Conservation (phyloP, 1,140 invertebrate species). For the Drosophila ananassae region DNA sequence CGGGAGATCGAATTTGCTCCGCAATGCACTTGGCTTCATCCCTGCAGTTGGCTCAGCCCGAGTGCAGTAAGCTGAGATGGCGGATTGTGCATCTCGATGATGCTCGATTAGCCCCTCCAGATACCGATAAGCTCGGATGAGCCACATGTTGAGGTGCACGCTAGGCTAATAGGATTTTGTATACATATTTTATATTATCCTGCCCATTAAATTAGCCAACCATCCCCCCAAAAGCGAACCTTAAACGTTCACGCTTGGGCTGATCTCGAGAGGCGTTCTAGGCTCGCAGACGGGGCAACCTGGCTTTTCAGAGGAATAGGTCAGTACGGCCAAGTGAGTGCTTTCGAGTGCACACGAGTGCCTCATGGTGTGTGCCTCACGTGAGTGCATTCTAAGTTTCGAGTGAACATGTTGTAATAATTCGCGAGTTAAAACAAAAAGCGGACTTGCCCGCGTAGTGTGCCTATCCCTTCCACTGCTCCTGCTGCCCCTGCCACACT, state of each 20-base stretch:
- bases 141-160: neutral
- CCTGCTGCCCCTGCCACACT: slow-evolving; percentile 10
- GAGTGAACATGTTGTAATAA: slow-evolving; percentile 58
- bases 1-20: slow-evolving; percentile 63
- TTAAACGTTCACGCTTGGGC: slow-evolving; percentile 61
- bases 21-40: slow-evolving; percentile 18
- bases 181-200: slow-evolving; percentile 13
- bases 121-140: neutral
- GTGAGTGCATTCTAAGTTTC: slow-evolving; percentile 62
- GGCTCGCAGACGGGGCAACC: slow-evolving; percentile 54
- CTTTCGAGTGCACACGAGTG: slow-evolving; percentile 44
- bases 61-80: slow-evolving; percentile 24
- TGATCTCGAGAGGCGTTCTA: slow-evolving; percentile 53
- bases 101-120: neutral
- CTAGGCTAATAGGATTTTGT: neutral
- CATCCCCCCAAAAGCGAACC: slow-evolving; percentile 23
- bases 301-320: slow-evolving; percentile 79
- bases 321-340: slow-evolving; percentile 72
- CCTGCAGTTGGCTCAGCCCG: neutral
- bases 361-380: neutral
- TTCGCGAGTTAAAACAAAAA: slow-evolving; percentile 48
- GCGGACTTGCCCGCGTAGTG: neutral
- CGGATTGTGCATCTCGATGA: slow-evolving; percentile 15
- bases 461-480: slow-evolving; percentile 15
- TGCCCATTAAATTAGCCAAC: slow-evolving; percentile 14